Base-by-base conservation (phyloP, 2,888 invertebrate species). In the Chymomyza fuscimana region DNA sequence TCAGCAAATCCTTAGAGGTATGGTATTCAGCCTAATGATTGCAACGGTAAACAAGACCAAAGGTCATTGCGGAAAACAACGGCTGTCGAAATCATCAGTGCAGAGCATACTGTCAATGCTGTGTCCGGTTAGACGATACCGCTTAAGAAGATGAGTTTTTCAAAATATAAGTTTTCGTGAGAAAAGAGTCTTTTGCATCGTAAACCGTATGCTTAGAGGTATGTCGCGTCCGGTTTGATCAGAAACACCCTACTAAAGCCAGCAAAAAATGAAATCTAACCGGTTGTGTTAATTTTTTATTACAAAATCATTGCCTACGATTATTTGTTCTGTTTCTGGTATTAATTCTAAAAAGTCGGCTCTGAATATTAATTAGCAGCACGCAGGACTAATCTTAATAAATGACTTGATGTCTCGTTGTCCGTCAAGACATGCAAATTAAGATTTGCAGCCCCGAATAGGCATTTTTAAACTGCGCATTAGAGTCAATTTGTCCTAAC, bases 151-250 rank as follows among this genome's bases (percentile, higher is more conserved):
- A 46, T 46, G 40, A 46, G 40, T 46, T 46, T 5, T 46, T 7
- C 40, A 46, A 12, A 46, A 46, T 46, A 46, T 46, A 46, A 12
- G 7, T 54, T 54, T 54, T 22, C 22, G 54, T 54, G 54, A 54
- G 54, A 54, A 54, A 54, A 54, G 15, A 7, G 15, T n/a, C 15
- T 19, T 54, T 54, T 22, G 22, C 54, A 54, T 22, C 16, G 7
- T 19, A 54, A 19, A n/a, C 22, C 54, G 16, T 54, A 19, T 16
- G 4, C 9, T 16, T 54, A 19, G 19, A 40, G 63, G 66, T 63
- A 71, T 59, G 73, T 73, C 71, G 71, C 79, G 81, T 81, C 83
- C 83, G 79, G 81, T 79, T 79, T 72, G 71, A 72, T 69, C 64
- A 77, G 58, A 69, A 46, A 46, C 40, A 46, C 40, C 40, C 40